A percentile compares a stretch with the other conserved stretches of the same genome.
These are phyloP conservation scores for Oxyura jamaicensis DNA, from an alignment of 2,113 vertebrate genomes.

Conservation along the genomic window DNA sequence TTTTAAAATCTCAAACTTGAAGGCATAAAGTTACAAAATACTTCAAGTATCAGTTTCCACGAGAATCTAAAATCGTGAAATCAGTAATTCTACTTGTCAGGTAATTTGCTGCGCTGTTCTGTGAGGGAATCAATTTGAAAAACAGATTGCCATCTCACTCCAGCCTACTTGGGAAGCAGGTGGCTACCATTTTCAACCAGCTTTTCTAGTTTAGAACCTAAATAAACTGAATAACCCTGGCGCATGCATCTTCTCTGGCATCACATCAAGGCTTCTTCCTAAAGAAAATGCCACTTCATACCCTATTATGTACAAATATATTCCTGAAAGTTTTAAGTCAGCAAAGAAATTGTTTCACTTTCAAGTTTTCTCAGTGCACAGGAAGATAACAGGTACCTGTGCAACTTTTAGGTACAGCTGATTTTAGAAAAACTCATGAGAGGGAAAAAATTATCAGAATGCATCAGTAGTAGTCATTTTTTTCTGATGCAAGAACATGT, in stretches of 20 bases:
- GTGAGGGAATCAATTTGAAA: background rate
- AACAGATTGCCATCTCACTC: background rate
- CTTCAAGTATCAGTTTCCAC: background rate
- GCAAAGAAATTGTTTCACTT: background rate
- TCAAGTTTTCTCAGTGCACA: background rate
- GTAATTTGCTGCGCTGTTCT: background rate
- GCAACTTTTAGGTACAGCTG: background rate
- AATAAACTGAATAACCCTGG: background rate
- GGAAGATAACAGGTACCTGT: background rate
- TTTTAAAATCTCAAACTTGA: background rate
- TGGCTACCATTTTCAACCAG: background rate
- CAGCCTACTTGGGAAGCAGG: background rate
- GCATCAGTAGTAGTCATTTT: background rate
- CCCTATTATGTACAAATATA: background rate
- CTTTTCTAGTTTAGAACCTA: background rate
- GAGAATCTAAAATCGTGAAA: background rate
- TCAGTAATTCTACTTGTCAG: background rate
- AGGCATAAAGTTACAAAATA: background rate
- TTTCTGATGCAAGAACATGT: background rate
- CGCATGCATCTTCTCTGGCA: background rate
- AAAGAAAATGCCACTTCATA: background rate
- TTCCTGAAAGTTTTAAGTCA: background rate
- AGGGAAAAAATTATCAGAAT: fast-evolving
- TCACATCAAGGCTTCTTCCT: background rate
- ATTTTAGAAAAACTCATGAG: background rate